phyloP scores from a whole-genome alignment of 2,888 invertebrate genomes.

The Melieria omissa region DNA sequence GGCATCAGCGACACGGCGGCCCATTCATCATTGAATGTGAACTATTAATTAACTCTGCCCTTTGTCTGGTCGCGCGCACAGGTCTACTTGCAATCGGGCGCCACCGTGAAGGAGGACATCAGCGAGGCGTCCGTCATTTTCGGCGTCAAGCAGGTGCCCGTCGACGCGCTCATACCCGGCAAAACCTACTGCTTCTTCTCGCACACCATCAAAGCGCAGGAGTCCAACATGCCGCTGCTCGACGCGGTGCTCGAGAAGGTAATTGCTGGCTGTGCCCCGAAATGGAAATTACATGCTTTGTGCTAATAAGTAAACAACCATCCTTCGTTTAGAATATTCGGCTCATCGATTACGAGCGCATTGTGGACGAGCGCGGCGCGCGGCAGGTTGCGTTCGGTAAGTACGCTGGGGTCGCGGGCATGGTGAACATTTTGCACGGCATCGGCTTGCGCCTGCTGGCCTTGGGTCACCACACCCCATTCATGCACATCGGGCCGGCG shows the following conservation, averaged over 20 bases:
- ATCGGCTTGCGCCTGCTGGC: conserved; percentile 90
- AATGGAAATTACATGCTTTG: too few relatives aligned
- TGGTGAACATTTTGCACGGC: conserved; percentile 98
- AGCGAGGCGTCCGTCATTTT: conserved; percentile 96
- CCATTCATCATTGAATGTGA: too few relatives aligned
- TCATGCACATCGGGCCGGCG: conserved; percentile 98
- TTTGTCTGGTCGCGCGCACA: conserved; percentile 62
- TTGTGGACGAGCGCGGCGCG: conserved; percentile 88
- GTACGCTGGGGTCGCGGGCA: conserved; percentile 98
- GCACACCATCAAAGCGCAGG: conserved; percentile 99
- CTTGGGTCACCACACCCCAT: conserved; percentile 98
- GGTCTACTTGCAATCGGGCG: conserved; percentile 93
- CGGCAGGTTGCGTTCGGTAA: conserved; percentile 98
- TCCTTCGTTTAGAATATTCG: conserved; percentile 77
- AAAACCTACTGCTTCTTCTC: conserved; percentile 99
- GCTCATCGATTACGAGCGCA: conserved; percentile 96
- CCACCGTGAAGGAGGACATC: conserved; percentile 94
- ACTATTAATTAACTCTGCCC: too few relatives aligned
- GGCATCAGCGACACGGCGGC: too few relatives aligned
- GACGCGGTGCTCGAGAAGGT: conserved; percentile 93
- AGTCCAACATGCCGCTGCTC: conserved; percentile 95
- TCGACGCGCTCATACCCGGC: conserved; percentile 91
- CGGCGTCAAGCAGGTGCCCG: conserved; percentile 89
- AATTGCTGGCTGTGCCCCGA: conserved; percentile 1
- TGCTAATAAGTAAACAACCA: background rate